A percentile compares a stretch with the other conserved stretches of the same genome.
Conservation (phyloP, 1,140 invertebrate species). For the Odontomachus brunneus region DNA sequence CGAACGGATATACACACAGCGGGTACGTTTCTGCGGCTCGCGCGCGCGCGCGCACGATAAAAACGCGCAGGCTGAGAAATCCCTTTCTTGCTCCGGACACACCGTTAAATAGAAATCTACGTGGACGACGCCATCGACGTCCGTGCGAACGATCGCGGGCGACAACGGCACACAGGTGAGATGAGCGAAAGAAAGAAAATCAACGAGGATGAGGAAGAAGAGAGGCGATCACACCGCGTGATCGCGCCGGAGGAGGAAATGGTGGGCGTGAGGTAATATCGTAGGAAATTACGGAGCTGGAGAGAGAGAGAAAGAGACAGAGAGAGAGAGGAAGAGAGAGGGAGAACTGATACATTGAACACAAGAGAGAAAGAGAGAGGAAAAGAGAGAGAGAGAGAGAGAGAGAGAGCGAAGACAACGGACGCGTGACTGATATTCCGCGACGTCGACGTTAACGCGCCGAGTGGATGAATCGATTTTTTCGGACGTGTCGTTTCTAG, state of each 20-base stretch:
- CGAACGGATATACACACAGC: constrained; percentile 66
- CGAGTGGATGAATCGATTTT: constrained; percentile 27
- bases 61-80: constrained; percentile 66
- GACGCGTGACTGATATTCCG: constrained; percentile 36
- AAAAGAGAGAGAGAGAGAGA: no score
- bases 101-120: constrained; percentile 63
- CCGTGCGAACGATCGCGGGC: constrained; percentile 14
- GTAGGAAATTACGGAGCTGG: constrained; percentile 45
- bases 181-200: constrained; percentile 52
- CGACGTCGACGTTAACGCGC: constrained; percentile 35
- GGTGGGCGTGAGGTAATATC: constrained; percentile 53
- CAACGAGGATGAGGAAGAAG: constrained; percentile 20
- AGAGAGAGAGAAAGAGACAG: constrained; percentile 22
- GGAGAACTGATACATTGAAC: constrained; percentile 30
- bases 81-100: constrained; percentile 62
- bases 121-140: constrained; percentile 27
- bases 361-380: background rate
- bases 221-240: background rate
- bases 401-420: constrained; percentile 5
- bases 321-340: no score
- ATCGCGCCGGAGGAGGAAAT: constrained; percentile 38
- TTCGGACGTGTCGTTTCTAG: constrained; percentile 15
- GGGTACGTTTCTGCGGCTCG: constrained; percentile 62
- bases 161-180: constrained; percentile 48
- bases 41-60: constrained; percentile 4